A percentile compares a stretch with the other conserved stretches of the same genome.
Evolutionary conservation across 2,888 invertebrate species (phyloP).

Genomic region (Trichopria drosophilae): DNA sequence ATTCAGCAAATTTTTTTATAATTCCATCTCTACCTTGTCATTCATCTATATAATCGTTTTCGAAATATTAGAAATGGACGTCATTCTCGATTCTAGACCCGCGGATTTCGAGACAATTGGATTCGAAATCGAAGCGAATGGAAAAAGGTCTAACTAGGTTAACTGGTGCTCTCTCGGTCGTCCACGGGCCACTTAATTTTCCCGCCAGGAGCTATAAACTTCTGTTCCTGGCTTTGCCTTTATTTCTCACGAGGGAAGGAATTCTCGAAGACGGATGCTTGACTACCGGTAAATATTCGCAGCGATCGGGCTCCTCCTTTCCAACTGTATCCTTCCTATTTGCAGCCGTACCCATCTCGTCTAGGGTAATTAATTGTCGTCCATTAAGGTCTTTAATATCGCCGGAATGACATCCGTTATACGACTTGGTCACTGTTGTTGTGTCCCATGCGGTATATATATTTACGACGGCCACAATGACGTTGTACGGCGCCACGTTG

Average conservation of each 20-base stretch:
- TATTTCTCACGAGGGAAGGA: conserved; percentile 49
- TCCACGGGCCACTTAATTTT: conserved; percentile 33
- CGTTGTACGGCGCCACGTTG: conserved; percentile 4
- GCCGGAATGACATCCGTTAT: conserved; percentile 45
- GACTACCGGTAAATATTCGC: conserved; percentile 37
- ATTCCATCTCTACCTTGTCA: no score
- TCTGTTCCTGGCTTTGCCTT: conserved; percentile 35
- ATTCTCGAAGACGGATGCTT: conserved; percentile 47
- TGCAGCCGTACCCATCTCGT: conserved; percentile 27
- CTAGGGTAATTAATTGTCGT: conserved; percentile 47
- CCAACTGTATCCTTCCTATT: conserved; percentile 19
- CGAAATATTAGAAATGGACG: no score
- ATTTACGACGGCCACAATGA: conserved; percentile 9
- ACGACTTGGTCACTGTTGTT: conserved; percentile 30
- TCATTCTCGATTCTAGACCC: no score
- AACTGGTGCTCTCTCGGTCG: conserved; percentile 33
- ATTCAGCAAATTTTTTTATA: no score
- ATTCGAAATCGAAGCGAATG: conserved; percentile 12
- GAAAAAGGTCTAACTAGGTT: conserved; percentile 35
- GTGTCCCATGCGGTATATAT: conserved; percentile 25
- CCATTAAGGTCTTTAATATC: conserved; percentile 51
- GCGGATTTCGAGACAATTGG: conserved; percentile 20
- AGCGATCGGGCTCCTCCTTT: conserved; percentile 9
- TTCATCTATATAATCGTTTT: no score
- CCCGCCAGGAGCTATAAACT: conserved; percentile 38